These are phyloP conservation scores for Pipistrellus pipistrellus DNA, from an alignment of 2,797 vertebrate species.

Conservation along the genomic window DNA sequence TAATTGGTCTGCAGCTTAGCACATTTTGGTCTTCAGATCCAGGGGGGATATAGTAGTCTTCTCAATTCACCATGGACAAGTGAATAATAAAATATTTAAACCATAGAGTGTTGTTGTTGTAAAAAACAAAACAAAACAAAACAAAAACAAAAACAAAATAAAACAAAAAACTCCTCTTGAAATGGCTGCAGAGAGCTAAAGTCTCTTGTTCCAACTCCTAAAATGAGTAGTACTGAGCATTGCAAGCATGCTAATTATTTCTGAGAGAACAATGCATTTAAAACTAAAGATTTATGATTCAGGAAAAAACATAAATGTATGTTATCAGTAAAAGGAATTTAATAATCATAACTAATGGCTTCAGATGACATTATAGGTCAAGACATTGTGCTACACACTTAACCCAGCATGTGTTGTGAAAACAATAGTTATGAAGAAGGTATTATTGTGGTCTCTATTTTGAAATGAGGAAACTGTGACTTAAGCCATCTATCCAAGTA, in stretches of 20 bases:
- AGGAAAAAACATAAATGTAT: slow-evolving; percentile 23
- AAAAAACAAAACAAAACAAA: neutral
- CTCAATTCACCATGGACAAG: slow-evolving; percentile 59
- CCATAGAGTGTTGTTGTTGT: slow-evolving; percentile 53
- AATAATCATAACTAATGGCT: slow-evolving; percentile 48
- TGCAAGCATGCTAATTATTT: slow-evolving; percentile 71
- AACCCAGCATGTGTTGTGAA: neutral
- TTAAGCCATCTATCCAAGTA: neutral
- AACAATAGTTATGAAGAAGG: slow-evolving; percentile 6
- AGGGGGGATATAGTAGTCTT: slow-evolving; percentile 72
- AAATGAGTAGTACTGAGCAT: neutral
- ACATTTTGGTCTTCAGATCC: slow-evolving; percentile 77
- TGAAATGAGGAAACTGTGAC: slow-evolving; percentile 25
- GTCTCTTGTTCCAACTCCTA: slow-evolving; percentile 10
- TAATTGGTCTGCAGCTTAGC: slow-evolving; percentile 82
- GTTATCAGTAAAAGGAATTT: slow-evolving; percentile 39
- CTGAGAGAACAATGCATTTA: neutral
- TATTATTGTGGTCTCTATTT: neutral
- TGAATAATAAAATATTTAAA: slow-evolving; percentile 79
- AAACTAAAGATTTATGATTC: slow-evolving; percentile 65
- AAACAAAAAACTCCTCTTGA: neutral
- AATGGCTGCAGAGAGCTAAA: slow-evolving; percentile 61
- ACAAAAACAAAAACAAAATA: too few species aligned
- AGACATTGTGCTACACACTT: neutral
- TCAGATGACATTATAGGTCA: neutral